Percentiles rank a stretch among this genome's conserved stretches.
phyloP scores from a whole-genome alignment of 2,888 invertebrate species.

The Eurois occulta region DNA sequence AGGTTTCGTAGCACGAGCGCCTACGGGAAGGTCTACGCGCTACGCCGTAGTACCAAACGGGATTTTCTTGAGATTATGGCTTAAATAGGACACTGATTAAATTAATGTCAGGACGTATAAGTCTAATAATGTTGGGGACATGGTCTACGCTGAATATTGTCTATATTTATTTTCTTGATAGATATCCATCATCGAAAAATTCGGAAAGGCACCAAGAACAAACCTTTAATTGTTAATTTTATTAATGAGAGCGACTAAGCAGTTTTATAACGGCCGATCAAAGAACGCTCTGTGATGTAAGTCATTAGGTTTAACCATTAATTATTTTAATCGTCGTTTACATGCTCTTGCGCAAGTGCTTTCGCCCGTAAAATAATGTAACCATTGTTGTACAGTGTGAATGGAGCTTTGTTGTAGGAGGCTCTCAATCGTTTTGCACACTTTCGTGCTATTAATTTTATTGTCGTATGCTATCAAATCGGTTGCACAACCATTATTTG shows the following conservation, averaged over 20 bases:
- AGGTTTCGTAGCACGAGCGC: slow-evolving; percentile 21
- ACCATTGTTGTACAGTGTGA: slow-evolving; percentile 84
- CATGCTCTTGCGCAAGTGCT: slow-evolving; percentile 84
- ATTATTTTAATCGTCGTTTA: slow-evolving; percentile 87
- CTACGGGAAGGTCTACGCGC: slow-evolving; percentile 46
- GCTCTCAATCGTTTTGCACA: slow-evolving; percentile 76
- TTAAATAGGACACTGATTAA: slow-evolving; percentile 14
- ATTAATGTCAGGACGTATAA: not conserved
- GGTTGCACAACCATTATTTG: slow-evolving; percentile 66
- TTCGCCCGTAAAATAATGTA: slow-evolving; percentile 86
- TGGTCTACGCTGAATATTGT: not conserved
- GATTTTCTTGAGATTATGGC: not conserved
- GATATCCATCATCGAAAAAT: slow-evolving; percentile 11
- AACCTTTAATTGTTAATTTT: slow-evolving; percentile 64
- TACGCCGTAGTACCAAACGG: slow-evolving; percentile 45
- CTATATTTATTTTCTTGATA: slow-evolving; percentile 1
- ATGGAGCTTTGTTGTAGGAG: slow-evolving; percentile 83
- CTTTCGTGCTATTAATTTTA: slow-evolving; percentile 78
- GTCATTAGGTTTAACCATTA: slow-evolving; percentile 85
- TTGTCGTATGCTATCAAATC: slow-evolving; percentile 72
- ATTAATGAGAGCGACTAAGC: slow-evolving; percentile 68
- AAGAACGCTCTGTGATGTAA: slow-evolving; percentile 80
- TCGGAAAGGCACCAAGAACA: slow-evolving; percentile 32
- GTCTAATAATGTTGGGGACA: not conserved
- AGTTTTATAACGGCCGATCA: slow-evolving; percentile 74